Evolutionary conservation across 1,140 invertebrate genomes (phyloP), one percentile per base, ranked within the genome.

Genomic region (Cotesia glomerata): DNA sequence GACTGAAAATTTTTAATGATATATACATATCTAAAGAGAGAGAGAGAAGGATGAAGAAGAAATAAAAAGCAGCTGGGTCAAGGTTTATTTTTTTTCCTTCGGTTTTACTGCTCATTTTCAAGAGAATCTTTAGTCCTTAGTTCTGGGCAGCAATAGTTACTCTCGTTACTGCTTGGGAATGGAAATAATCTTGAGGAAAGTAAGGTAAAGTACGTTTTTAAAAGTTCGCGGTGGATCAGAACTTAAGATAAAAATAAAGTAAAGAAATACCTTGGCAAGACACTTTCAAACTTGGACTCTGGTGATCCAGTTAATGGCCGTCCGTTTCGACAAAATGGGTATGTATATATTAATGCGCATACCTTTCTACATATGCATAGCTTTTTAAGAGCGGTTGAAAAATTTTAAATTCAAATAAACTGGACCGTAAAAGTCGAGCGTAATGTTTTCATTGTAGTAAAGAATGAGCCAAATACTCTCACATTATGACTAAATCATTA

Each of bases 301-400:
- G 16, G 63, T 65, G 39, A 67, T 67, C 54, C 65, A 67, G 8
- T 67, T 67, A 67, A 67, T 67, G 65, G 65, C 39, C 39, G 18
- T 67, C 49, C 65, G 52, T 67, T 67, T 67, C 16, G 65, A 5
- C 45, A 9, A 66, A 32, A 13, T 52, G 16, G 16, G 52, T 18
- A 54, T 7, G 13, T 45, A 45, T 45, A 45, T 64, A 45, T 39
- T 13, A 13, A 54, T 54, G 13, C 32, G 0, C 9, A 61, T 8
- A 32, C 16, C 34, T 16, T 13, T 18, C 1, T 56, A 56, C 52
- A 5, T 56, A 56, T 56, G n/a, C n/a, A 14, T 56, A 56, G n/a
- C 62, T 32, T n/a, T 18, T n/a, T 36, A 34, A 14, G 39, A 45
- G 62, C 62, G 36, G 39, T 35, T 64, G 62, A 64, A 64, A 64